Conservation (phyloP, 2,888 invertebrate species). For the Cyrtodaria siliqua region DNA sequence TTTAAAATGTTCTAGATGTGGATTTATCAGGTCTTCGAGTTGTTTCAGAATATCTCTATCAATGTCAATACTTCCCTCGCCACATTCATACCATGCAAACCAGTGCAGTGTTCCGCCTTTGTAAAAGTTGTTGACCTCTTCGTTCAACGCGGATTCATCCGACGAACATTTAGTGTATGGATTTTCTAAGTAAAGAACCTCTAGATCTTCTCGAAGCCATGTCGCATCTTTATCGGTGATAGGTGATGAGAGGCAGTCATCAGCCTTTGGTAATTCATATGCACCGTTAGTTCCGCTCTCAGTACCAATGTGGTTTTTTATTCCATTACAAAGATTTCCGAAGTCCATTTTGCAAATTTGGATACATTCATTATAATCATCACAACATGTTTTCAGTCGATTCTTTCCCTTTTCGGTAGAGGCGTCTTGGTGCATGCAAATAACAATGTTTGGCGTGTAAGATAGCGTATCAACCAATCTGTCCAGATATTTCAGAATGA, state of each 20-base stretch:
- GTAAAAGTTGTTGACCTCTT: slow-evolving; percentile 62
- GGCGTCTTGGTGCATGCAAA: slow-evolving; percentile 30
- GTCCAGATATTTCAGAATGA: slow-evolving; percentile 32
- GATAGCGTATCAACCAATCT: slow-evolving; percentile 22
- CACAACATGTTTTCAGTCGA: slow-evolving; percentile 7
- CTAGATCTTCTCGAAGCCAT: slow-evolving; percentile 63
- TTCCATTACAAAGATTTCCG: slow-evolving; percentile 22
- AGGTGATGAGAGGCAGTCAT: background rate
- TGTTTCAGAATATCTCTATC: slow-evolving; percentile 45
- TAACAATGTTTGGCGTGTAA: slow-evolving; percentile 43
- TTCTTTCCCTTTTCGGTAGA: slow-evolving; percentile 20
- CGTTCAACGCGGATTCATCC: slow-evolving; percentile 38
- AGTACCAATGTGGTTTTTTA: slow-evolving; percentile 3
- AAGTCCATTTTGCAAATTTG: slow-evolving; percentile 10
- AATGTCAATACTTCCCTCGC: slow-evolving; percentile 39
- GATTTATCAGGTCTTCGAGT: slow-evolving; percentile 15
- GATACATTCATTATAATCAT: slow-evolving; percentile 20
- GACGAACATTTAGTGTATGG: slow-evolving; percentile 23
- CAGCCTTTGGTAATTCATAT: background rate
- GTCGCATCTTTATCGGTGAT: slow-evolving; percentile 35
- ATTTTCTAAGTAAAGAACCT: slow-evolving; percentile 58
- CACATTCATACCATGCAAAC: slow-evolving; percentile 54
- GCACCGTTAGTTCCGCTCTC: background rate
- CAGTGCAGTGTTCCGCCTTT: slow-evolving; percentile 65
- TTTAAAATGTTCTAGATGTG: slow-evolving; percentile 33